Base-by-base conservation (phyloP, 2,888 invertebrate species). In the Drosophila melanocephala region DNA sequence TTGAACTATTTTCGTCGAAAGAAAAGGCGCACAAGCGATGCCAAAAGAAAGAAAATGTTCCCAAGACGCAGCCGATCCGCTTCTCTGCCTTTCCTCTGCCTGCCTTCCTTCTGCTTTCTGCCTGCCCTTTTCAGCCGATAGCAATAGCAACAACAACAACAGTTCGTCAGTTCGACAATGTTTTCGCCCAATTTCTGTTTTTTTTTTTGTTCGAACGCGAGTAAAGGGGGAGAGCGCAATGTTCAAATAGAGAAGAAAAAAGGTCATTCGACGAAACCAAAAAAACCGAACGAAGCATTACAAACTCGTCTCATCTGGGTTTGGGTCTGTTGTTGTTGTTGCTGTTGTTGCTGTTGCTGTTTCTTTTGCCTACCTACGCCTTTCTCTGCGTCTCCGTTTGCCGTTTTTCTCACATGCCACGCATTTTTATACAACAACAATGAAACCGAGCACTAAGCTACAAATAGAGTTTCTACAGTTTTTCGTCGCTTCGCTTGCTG, bases 381-480 rank as follows among this genome's bases (percentile, higher is more conserved):
- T 81, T 78, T 70, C 75, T 62, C 39, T 39, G 42, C 44, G 57
- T 60, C 61, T 61, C 19, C 47, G 53, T 69, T 66, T 68, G 84
- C 76, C 66, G 83, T 77, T 89, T 87, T 70, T 84, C 91, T 83
- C 89, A 89, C 89, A 87, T 89, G 87, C 89, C 84, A 79, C 87
- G 82, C 56, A 57, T 28, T 56, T 56, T 39, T 26, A n/a, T 28
- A 37, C 56, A 35, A 44, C 65, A 59, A 80, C 83, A 82, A 83
- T 83, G 83, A 71, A 73, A 74, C 61, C 70, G 6, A 64, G 69
- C 50, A 70, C 73, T 66, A 39, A 63, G 68, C 79, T 55, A 68
- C 42, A 62, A 28, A 42, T 30, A 39, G n/a, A 57, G 39, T 42
- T 44, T 42, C 42, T 42, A 71, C 60, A 68, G 61, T 66, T 77